Percentiles rank a stretch among this genome's conserved stretches.
Conservation (phyloP, 2,888 invertebrate species). For the Timema cristinae region DNA sequence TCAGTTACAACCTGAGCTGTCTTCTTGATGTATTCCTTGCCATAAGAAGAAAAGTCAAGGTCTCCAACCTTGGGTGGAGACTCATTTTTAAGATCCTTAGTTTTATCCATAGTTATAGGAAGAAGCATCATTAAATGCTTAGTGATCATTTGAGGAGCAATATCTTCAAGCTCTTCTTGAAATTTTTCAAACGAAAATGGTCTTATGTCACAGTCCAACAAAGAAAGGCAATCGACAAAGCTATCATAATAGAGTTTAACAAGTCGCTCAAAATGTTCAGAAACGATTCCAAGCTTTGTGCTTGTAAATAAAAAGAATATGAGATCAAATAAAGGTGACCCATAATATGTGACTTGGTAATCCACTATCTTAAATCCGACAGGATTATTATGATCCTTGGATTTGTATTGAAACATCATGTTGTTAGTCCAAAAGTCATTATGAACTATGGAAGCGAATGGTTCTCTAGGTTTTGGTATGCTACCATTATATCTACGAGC, state of each 20-base stretch:
- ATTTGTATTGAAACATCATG: slow-evolving; percentile 51
- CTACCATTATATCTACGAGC: neutral
- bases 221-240: slow-evolving; percentile 46
- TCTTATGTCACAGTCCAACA: slow-evolving; percentile 44
- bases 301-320: slow-evolving; percentile 55
- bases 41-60: no score
- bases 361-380: slow-evolving; percentile 55
- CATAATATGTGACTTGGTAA: slow-evolving; percentile 53
- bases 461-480: slow-evolving; percentile 37
- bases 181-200: slow-evolving; percentile 45
- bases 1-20: no score
- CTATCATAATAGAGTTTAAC: slow-evolving; percentile 51
- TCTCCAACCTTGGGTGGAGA: no score
- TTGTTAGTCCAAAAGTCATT: slow-evolving; percentile 61
- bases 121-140: no score
- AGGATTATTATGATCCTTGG: slow-evolving; percentile 36
- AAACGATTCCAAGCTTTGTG: slow-evolving; percentile 45
- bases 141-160: slow-evolving; percentile 39
- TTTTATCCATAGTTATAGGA: no score
- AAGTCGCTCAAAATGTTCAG: slow-evolving; percentile 49
- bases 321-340: slow-evolving; percentile 52
- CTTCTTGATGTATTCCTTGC: no score
- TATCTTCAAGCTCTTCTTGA: slow-evolving; percentile 45
- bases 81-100: no score
- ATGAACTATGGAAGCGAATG: slow-evolving; percentile 54